Percentiles rank a stretch among this genome's conserved stretches.
Conservation (phyloP, 2,797 vertebrate species). For the Rhodeus uyekii region DNA sequence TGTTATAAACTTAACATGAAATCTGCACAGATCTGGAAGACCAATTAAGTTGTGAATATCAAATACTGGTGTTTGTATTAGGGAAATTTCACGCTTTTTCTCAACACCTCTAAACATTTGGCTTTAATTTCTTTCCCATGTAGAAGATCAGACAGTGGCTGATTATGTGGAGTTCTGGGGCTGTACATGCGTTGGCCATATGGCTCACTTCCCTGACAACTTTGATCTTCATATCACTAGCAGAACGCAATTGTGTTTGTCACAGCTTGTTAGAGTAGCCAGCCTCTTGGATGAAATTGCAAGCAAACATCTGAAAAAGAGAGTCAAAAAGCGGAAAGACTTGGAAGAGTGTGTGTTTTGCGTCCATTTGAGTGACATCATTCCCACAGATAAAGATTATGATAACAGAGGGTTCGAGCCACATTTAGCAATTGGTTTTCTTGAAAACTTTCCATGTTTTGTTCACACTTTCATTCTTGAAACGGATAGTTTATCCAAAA, state of each 20-base stretch:
- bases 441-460: slow-evolving; percentile 1
- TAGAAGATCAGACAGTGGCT: slow-evolving; percentile 40
- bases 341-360: not conserved
- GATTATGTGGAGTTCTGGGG: slow-evolving; percentile 40
- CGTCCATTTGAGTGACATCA: not conserved
- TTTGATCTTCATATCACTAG: slow-evolving; percentile 46
- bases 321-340: not conserved
- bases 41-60: slow-evolving; percentile 21
- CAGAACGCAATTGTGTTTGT: slow-evolving; percentile 46
- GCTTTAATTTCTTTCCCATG: slow-evolving; percentile 19
- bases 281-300: slow-evolving; percentile 22
- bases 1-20: not conserved
- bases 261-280: slow-evolving; percentile 41
- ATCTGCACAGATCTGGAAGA: not conserved
- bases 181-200: slow-evolving; percentile 17
- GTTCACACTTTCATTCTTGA: not conserved
- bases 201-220: slow-evolving; percentile 18
- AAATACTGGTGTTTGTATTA: slow-evolving; percentile 3
- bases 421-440: not conserved
- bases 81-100: slow-evolving; percentile 26
- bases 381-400: slow-evolving; percentile 23
- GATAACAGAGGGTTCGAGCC: not conserved
- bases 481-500: slow-evolving; percentile 7
- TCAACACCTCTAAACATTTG: slow-evolving; percentile 43
- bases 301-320: slow-evolving; percentile 1